Percentiles rank a stretch among this genome's conserved stretches.
These are phyloP conservation scores for Channa maculata DNA, from an alignment of 2,113 vertebrate species.

Conservation along the genomic window DNA sequence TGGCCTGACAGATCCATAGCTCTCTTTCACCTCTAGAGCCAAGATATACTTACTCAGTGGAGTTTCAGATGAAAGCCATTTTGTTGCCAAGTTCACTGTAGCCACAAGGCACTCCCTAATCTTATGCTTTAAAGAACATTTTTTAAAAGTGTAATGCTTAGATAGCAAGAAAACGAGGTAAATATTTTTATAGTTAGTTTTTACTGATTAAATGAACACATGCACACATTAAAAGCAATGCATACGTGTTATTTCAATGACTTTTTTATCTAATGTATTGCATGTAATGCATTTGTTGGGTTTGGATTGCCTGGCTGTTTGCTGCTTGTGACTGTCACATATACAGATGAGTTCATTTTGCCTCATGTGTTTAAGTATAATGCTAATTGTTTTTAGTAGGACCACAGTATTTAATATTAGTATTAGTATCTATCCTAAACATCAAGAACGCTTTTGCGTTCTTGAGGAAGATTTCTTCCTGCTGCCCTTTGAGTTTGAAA, in stretches of 20 bases:
- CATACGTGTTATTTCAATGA: too few species aligned
- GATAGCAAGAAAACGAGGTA: background rate
- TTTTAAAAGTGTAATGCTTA: conserved; percentile 12
- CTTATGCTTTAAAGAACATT: conserved; percentile 22
- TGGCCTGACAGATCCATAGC: conserved; percentile 57
- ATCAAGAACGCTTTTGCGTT: background rate
- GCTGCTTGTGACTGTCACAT: too few species aligned
- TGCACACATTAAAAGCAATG: too few species aligned
- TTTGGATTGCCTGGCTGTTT: too few species aligned
- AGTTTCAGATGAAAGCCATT: conserved; percentile 37
- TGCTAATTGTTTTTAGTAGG: too few species aligned
- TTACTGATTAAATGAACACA: too few species aligned
- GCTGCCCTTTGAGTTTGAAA: too few species aligned
- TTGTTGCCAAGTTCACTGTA: conserved; percentile 46
- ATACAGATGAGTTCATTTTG: too few species aligned
- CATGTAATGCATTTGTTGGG: too few species aligned
- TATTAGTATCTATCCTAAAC: background rate
- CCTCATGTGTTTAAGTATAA: too few species aligned
- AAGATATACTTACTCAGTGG: conserved; percentile 40
- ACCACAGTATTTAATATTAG: background rate
- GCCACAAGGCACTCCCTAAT: background rate
- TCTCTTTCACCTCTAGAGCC: conserved; percentile 57
- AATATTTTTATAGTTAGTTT: background rate
- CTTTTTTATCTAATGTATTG: too few species aligned
- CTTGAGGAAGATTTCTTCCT: background rate